phyloP scores from a whole-genome alignment of 2,113 vertebrate genomes.

The Leucoraja erinaceus region DNA sequence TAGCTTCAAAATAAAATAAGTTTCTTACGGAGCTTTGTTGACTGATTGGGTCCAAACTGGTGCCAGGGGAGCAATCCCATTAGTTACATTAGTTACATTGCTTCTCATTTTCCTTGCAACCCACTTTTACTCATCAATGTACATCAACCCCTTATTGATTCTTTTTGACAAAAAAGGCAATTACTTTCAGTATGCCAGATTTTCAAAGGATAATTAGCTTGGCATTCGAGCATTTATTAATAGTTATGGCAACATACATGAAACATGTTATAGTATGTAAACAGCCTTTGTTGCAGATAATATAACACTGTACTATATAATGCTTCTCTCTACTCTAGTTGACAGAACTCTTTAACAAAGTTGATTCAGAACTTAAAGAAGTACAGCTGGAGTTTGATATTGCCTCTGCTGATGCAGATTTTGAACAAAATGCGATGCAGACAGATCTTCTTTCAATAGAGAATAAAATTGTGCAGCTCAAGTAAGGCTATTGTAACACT shows the following conservation, averaged over 20 bases:
- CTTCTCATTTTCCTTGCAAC: too few relatives aligned
- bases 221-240: background rate
- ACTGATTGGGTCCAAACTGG: too few relatives aligned
- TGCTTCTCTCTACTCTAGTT: conserved; percentile 45
- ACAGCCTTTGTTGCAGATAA: background rate
- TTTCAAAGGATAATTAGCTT: too few relatives aligned
- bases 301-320: background rate
- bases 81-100: too few relatives aligned
- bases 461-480: conserved; percentile 42
- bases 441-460: conserved; percentile 39
- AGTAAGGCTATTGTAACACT: conserved; percentile 52
- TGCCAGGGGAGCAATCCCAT: too few relatives aligned
- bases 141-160: too few relatives aligned
- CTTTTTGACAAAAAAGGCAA: too few relatives aligned
- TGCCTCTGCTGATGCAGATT: conserved; percentile 43
- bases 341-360: conserved; percentile 40
- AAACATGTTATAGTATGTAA: background rate
- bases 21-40: too few relatives aligned
- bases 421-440: conserved; percentile 43
- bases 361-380: conserved; percentile 43
- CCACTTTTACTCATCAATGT: too few relatives aligned
- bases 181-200: too few relatives aligned
- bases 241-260: background rate
- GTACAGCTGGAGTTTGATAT: conserved; percentile 43
- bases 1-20: background rate